Evolutionary conservation across 1,140 invertebrate species (phyloP).

Genomic region (Drosophila yakuba): DNA sequence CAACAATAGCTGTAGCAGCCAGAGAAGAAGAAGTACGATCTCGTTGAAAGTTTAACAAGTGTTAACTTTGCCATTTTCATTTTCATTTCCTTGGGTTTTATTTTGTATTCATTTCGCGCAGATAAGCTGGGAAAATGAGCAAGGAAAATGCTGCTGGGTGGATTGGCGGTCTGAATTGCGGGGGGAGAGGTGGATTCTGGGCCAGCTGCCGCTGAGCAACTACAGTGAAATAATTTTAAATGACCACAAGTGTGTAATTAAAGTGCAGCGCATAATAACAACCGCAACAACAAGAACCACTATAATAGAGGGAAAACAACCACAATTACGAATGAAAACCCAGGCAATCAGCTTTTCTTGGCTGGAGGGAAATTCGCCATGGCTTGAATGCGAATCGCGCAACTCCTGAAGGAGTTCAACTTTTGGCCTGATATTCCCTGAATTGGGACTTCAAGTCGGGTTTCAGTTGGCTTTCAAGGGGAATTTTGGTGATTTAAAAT

Average conservation of each 20-base stretch:
- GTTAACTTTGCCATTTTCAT: conserved; percentile 82
- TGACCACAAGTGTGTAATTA: conserved; percentile 82
- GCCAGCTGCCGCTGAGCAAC: conserved; percentile 62
- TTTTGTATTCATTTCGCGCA: conserved; percentile 67
- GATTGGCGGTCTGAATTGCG: background rate
- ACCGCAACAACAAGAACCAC: conserved; percentile 48
- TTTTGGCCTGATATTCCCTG: conserved; percentile 28
- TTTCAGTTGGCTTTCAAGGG: conserved; percentile 1
- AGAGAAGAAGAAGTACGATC: conserved; percentile 36
- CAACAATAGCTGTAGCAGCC: conserved; percentile 30
- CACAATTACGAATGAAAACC: conserved; percentile 64
- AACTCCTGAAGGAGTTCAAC: conserved; percentile 36
- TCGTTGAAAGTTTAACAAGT: conserved; percentile 81
- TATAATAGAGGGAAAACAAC: conserved; percentile 19
- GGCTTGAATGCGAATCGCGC: conserved; percentile 8
- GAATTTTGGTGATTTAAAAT: conserved; percentile 25
- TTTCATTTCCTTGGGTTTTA: conserved; percentile 71
- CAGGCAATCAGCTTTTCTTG: conserved; percentile 63
- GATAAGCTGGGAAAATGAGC: conserved; percentile 69
- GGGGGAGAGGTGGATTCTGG: conserved; percentile 32
- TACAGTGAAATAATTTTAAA: conserved; percentile 79
- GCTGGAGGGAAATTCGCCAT: conserved; percentile 31
- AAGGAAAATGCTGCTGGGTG: conserved; percentile 34
- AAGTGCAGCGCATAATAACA: conserved; percentile 77
- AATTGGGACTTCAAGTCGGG: conserved; percentile 22